A percentile compares a stretch with the other conserved stretches of the same genome.
Evolutionary conservation across 1,140 invertebrate genomes (phyloP).

Genomic region (Drosophila ambigua): DNA sequence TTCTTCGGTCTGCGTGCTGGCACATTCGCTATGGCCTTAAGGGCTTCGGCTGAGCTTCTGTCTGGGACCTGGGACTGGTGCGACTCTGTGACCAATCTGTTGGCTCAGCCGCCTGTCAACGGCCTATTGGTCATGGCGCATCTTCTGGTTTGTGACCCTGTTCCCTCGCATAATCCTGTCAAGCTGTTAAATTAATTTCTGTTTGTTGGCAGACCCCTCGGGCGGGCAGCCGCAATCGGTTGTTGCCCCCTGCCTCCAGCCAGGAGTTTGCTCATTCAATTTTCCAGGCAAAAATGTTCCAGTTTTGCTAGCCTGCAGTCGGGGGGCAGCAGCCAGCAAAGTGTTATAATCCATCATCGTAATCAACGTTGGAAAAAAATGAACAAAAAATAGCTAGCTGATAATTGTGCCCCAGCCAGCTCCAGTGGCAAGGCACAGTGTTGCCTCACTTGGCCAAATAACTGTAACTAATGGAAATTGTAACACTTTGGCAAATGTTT

Average conservation of each 20-base stretch:
- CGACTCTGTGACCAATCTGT: constrained; percentile 73
- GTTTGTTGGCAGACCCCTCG: no score
- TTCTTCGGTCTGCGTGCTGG: not conserved
- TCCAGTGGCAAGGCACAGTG: not conserved
- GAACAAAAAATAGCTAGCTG: constrained; percentile 24
- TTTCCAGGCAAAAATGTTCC: constrained; percentile 21
- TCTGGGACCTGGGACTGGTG: constrained; percentile 54
- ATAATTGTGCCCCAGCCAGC: constrained; percentile 51
- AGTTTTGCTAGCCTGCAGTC: constrained; percentile 42
- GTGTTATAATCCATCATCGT: constrained; percentile 81
- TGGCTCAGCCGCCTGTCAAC: constrained; percentile 48
- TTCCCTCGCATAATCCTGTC: constrained; percentile 65
- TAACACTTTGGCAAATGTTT: constrained; percentile 71
- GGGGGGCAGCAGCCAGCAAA: constrained; percentile 36
- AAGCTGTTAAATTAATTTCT: constrained; percentile 79
- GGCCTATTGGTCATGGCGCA: constrained; percentile 21
- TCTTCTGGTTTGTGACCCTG: constrained; percentile 27
- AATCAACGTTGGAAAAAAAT: constrained; percentile 55
- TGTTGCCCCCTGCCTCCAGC: constrained; percentile 42
- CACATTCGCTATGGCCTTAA: constrained; percentile 36
- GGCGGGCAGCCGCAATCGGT: constrained; percentile 26
- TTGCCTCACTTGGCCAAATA: constrained; percentile 65
- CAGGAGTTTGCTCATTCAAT: constrained; percentile 31
- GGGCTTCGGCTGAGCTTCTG: constrained; percentile 7
- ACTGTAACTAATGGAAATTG: constrained; percentile 82